Evolutionary conservation across 2,797 vertebrate genomes (phyloP), one percentile per base, ranked within the genome.

Genomic region (Chelmon rostratus): DNA sequence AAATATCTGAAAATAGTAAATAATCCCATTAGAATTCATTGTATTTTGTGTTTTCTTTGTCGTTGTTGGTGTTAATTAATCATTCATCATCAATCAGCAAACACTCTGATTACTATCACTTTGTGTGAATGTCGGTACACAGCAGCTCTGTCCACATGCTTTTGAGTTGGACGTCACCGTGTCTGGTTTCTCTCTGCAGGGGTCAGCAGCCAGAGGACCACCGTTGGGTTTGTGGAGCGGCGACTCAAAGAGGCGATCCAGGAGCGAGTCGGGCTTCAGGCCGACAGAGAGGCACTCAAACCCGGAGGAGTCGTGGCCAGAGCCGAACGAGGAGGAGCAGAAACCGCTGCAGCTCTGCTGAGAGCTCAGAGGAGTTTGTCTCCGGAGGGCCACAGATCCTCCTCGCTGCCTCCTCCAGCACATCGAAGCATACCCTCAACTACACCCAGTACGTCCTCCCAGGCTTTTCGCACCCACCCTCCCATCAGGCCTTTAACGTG

Each of bases 341-440:
- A 81, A 52, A 54, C 67, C 47, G 72, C 86, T 38, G 44, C 79
- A 11, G n/a, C 85, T 58, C 91, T 79, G 80, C 92, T 87, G 52
- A 88, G 68, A 94, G 95, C 89, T 91, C 96, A 86, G 95, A 97
- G 94, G 95, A 96, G 88, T 89, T 87, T 91, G 79, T 96, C 96
- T 33, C 96, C 97, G 6, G 95, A 94, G 28, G 94, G 97, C 19
- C 96, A 97, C 89, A 94, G 98, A 63, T 99, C 98, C 0, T 98
- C 98, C 0, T 99, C 98, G 33, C 94, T 99, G 59, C 98, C 98
- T 67, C 97, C 98, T 73, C 91, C 96, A 15, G 96, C 89, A 80
- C 96, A 97, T 54, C 95, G 96, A 78, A 76, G 89, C 47, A 91
- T 38, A 4, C 85, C 91, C 11, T 11, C 92, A 12, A 61, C 91